Conservation (phyloP, 2,797 vertebrate genomes). For the Clamator glandarius region DNA sequence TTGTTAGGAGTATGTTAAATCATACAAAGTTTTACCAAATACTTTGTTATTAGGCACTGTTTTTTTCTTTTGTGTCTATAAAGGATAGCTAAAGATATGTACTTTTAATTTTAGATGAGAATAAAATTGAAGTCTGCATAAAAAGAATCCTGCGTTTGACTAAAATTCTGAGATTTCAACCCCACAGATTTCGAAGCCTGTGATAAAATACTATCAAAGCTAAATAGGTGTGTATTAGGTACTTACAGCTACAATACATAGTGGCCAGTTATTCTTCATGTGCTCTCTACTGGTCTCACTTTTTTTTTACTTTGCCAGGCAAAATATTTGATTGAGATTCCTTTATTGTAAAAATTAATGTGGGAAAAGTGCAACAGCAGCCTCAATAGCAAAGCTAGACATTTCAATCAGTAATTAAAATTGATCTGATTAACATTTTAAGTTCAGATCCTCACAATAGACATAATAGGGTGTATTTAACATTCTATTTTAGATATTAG, state of each 20-base stretch:
- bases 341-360: background rate
- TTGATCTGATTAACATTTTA: slow-evolving; percentile 34
- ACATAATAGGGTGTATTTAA: slow-evolving; percentile 13
- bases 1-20: background rate
- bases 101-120: background rate
- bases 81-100: background rate
- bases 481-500: slow-evolving; percentile 26
- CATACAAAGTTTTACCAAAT: too few species aligned
- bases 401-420: slow-evolving; percentile 31
- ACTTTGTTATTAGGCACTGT: too few species aligned
- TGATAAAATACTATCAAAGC: background rate
- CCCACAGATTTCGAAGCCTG: background rate
- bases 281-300: background rate
- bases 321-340: background rate
- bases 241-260: background rate
- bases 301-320: background rate
- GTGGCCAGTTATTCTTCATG: background rate
- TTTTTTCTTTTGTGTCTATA: background rate
- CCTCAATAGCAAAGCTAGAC: background rate
- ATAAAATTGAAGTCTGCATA: background rate
- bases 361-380: background rate
- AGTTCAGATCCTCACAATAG: slow-evolving; percentile 3
- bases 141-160: background rate
- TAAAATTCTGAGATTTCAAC: background rate
- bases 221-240: background rate